Percentiles rank a stretch among this genome's conserved stretches.
Evolutionary conservation across 2,113 vertebrate genomes (phyloP).

Genomic region (Pteruthius melanotis): DNA sequence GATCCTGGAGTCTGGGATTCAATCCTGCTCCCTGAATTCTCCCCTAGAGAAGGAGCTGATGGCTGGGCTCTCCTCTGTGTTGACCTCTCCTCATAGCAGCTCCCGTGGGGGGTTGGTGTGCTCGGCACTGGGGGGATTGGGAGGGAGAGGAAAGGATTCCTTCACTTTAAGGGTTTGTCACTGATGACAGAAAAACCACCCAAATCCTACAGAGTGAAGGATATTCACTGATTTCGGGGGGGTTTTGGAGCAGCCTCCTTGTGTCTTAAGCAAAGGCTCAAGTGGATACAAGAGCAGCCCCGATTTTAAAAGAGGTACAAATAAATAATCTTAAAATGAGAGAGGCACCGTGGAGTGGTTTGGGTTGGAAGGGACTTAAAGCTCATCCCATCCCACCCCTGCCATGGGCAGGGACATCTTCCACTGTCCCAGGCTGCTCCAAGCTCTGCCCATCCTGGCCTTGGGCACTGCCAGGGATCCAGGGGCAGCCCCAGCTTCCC

Average conservation of each 20-base stretch:
- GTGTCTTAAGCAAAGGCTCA: neutral
- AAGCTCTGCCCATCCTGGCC: neutral
- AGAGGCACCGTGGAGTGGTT: neutral
- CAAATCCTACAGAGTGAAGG: neutral
- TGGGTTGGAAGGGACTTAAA: neutral
- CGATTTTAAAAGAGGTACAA: neutral
- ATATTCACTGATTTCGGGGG: neutral
- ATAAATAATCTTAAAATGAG: neutral
- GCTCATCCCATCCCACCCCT: neutral
- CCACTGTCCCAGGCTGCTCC: neutral
- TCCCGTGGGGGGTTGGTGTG: neutral
- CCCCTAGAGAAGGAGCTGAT: neutral
- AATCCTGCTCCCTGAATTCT: neutral
- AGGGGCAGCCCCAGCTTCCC: neutral
- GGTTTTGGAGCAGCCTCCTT: neutral
- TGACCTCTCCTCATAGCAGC: neutral
- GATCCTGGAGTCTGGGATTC: neutral
- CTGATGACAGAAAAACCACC: too few species aligned
- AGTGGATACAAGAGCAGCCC: neutral
- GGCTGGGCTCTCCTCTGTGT: neutral
- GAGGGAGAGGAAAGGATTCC: neutral
- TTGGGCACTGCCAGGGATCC: neutral
- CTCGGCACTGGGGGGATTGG: neutral
- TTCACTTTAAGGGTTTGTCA: neutral
- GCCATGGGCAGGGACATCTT: neutral